These are phyloP conservation scores for Falco columbarius DNA, from an alignment of 2,797 vertebrate genomes.

Conservation along the genomic window DNA sequence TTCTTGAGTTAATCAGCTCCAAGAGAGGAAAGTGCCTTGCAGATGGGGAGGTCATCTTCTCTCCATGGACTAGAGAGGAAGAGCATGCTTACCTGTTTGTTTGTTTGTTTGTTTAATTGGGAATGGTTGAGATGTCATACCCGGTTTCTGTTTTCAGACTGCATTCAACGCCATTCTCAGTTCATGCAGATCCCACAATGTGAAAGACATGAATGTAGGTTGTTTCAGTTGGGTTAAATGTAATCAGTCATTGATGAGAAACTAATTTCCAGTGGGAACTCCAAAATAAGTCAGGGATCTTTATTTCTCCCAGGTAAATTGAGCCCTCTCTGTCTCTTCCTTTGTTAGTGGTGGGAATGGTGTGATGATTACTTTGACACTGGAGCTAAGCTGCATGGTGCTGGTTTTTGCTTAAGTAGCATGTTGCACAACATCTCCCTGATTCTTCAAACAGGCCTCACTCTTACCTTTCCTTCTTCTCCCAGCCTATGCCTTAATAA, in stretches of 20 bases:
- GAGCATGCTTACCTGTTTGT: neutral
- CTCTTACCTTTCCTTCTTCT: neutral
- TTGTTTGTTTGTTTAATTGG: neutral
- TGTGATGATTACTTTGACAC: constrained; percentile 12
- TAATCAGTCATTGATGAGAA: neutral
- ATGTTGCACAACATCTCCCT: constrained; percentile 61
- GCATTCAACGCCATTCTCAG: constrained; percentile 13
- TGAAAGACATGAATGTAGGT: neutral
- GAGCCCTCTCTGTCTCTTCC: neutral
- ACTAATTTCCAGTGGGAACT: neutral
- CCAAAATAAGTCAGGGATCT: neutral
- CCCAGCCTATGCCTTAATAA: neutral
- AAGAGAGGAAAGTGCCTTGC: neutral
- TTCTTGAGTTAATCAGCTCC: neutral
- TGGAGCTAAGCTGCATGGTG: constrained; percentile 66
- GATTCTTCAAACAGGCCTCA: neutral
- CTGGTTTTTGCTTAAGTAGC: constrained; percentile 61
- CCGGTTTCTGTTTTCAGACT: constrained; percentile 47
- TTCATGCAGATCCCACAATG: constrained; percentile 25
- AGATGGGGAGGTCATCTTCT: neutral
- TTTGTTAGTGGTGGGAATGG: constrained; percentile 24
- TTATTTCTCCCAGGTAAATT: neutral
- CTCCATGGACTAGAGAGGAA: neutral
- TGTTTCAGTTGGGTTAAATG: neutral
- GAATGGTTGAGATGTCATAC: constrained; percentile 7